Conservation (phyloP, 1,140 invertebrate species). For the Diplogasteroides magnus region DNA sequence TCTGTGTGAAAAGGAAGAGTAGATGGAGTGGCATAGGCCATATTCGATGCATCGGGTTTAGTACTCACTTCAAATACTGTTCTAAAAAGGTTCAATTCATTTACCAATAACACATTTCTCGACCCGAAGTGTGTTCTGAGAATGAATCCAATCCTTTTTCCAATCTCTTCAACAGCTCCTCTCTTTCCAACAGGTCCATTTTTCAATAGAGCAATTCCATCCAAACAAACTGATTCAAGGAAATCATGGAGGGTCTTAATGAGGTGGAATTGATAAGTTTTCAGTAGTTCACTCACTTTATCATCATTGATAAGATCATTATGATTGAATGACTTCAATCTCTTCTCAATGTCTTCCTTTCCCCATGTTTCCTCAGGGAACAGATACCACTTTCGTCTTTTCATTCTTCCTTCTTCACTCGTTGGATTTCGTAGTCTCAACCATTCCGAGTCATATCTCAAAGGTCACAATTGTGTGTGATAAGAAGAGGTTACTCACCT, state of each 20-base stretch:
- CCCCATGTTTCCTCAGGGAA: slow-evolving; percentile 35
- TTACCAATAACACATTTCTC: slow-evolving; percentile 8
- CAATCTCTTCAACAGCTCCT: slow-evolving; percentile 40
- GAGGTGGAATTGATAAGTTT: neutral
- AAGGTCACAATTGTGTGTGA: neutral
- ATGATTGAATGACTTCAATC: slow-evolving; percentile 36
- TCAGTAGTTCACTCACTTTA: no score
- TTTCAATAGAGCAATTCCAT: slow-evolving; percentile 45
- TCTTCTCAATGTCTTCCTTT: slow-evolving; percentile 35
- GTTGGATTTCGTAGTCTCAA: slow-evolving; percentile 39
- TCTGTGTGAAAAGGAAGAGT: slow-evolving; percentile 50
- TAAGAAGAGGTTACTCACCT: slow-evolving; percentile 9
- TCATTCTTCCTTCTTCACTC: slow-evolving; percentile 17
- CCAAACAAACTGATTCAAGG: slow-evolving; percentile 40
- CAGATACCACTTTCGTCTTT: slow-evolving; percentile 38
- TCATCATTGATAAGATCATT: slow-evolving; percentile 39
- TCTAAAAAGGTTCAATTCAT: slow-evolving; percentile 26
- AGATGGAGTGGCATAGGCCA: slow-evolving; percentile 45
- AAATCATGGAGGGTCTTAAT: slow-evolving; percentile 45
- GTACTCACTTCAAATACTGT: slow-evolving; percentile 44
- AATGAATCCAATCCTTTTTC: slow-evolving; percentile 43
- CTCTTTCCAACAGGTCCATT: slow-evolving; percentile 23
- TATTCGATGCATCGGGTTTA: slow-evolving; percentile 46
- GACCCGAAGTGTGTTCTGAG: slow-evolving; percentile 52
- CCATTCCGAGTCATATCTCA: slow-evolving; percentile 39